phyloP scores from a whole-genome alignment of 2,797 vertebrate genomes.

The Spinibarbus caldwelli region DNA sequence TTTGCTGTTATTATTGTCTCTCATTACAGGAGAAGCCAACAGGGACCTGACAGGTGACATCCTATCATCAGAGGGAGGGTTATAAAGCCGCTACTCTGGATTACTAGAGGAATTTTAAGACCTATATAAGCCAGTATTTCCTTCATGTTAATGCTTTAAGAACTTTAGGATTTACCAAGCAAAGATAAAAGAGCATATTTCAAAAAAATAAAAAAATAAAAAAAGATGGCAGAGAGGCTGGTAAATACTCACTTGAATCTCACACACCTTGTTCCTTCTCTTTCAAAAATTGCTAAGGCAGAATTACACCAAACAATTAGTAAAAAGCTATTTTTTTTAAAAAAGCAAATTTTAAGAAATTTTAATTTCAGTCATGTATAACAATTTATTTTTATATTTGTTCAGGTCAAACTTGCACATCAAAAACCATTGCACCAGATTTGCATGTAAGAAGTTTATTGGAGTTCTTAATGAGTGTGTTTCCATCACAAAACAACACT shows the following conservation, averaged over 20 bases:
- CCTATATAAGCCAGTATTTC: conserved; percentile 34
- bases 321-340: background rate
- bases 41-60: conserved; percentile 83
- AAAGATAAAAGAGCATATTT: background rate
- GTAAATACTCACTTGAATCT: background rate
- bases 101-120: conserved; percentile 32
- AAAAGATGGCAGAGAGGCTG: too few relatives aligned
- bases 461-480: background rate
- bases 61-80: conserved; percentile 72
- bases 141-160: conserved; percentile 21
- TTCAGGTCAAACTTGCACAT: background rate
- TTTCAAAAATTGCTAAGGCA: background rate
- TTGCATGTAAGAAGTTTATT: background rate
- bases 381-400: background rate
- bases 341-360: background rate
- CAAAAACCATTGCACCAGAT: background rate
- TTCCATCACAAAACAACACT: background rate
- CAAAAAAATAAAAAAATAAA: background rate
- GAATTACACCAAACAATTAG: background rate
- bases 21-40: conserved; percentile 80
- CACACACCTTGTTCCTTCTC: background rate
- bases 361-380: background rate
- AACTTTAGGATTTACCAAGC: conserved; percentile 29
- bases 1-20: conserved; percentile 86
- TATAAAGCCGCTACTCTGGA: conserved; percentile 28